Base-by-base conservation (phyloP, 2,888 invertebrate genomes). In the Sabatieria punctata region DNA sequence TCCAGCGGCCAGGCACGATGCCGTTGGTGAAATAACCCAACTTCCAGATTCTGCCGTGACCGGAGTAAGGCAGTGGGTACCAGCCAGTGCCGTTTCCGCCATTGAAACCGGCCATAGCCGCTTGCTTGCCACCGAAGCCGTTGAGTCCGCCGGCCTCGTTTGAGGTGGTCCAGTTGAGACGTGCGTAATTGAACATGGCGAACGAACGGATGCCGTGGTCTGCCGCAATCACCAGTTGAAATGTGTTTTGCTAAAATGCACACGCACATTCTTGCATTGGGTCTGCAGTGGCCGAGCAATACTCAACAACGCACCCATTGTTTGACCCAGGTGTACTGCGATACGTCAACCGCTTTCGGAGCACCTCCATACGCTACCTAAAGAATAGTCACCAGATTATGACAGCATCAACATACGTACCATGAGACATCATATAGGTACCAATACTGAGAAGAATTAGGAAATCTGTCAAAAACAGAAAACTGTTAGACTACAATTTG, bases 131-230 rank as follows among this genome's bases (percentile, higher is more conserved):
- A 49, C 58, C 58, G 46, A 55, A 54, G 8, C 58, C 58, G 43
- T 55, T 53, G 25, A 56, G 39, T 18, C 56, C 56, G 11, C 84
- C 82, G 46, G 86, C 85, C 67, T 86, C 85, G 0, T 86, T 86
- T 59, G 85, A 84, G 13, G 81, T 78, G 13, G 82, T 82, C 91
- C 91, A 93, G 60, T 79, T 80, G 49, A 93, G 75, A 53, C 82
- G 78, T 42, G 79, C 76, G 64, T 93, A 95, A 71, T 93, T 95
- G 69, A 85, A 89, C 45, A 95, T 85, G 0, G 80, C 85, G 64
- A 88, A 95, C 0, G 89, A 85, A 63, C 82, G 80, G 2, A 85
- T 84, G n/a, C n/a, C n/a, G 71, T 88, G 88, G 65, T 93, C 89
- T 0, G 91, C 88, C 0, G 83, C 85, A 45, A 95, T 66, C 2